Evolutionary conservation across 2,797 vertebrate species (phyloP).

Genomic region (Cirrhinus molitorella): DNA sequence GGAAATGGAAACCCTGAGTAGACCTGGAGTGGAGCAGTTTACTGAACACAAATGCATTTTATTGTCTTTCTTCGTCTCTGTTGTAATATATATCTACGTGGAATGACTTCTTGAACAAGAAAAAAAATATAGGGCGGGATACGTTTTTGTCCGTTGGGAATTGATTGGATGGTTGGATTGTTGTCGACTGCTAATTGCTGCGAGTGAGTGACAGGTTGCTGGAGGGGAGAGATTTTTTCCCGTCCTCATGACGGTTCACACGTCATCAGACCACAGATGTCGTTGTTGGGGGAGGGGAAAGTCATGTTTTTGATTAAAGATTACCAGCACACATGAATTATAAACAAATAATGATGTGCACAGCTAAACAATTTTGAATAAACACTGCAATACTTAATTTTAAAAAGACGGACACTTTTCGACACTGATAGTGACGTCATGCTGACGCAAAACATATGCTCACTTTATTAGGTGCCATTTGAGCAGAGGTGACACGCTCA

Average conservation of each 20-base stretch:
- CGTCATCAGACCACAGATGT: neutral
- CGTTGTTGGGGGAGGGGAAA: neutral
- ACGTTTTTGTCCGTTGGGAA: neutral
- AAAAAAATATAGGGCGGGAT: neutral
- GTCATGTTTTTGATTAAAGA: neutral
- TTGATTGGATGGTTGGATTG: neutral
- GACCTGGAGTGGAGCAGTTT: neutral
- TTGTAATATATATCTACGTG: neutral
- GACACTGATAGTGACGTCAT: neutral
- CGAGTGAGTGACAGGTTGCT: neutral
- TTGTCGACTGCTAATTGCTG: neutral
- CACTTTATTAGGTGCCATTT: conserved; percentile 12
- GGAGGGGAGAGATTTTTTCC: conserved; percentile 9
- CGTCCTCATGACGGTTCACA: neutral
- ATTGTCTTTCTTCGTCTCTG: neutral
- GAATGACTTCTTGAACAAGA: neutral
- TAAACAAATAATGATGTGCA: neutral
- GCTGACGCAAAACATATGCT: neutral
- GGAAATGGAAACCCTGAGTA: neutral
- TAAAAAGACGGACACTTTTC: too few species aligned
- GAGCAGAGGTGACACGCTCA: conserved; percentile 32
- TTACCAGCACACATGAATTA: neutral
- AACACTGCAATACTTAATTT: neutral
- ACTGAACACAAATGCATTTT: neutral
- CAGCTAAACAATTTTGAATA: neutral